A percentile compares a stretch with the other conserved stretches of the same genome.
Evolutionary conservation across 1,140 invertebrate genomes (phyloP).

Genomic region (Nylanderia fulva): DNA sequence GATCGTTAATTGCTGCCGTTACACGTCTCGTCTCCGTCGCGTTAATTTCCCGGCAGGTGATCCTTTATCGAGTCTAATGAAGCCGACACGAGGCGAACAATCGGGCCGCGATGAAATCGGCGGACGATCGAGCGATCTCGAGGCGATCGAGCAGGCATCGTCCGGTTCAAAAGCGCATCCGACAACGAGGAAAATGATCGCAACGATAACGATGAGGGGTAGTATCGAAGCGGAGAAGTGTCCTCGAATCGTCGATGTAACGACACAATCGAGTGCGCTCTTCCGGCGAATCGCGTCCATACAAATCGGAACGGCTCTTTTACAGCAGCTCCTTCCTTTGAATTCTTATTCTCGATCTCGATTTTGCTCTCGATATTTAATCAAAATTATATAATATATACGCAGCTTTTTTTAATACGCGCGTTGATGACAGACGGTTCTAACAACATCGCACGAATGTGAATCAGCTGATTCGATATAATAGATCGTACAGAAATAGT

Average conservation of each 20-base stretch:
- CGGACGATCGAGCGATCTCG: conserved; percentile 53
- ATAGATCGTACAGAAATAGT: background rate
- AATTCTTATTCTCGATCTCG: background rate
- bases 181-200: conserved; percentile 31
- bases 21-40: background rate
- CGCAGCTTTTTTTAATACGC: background rate
- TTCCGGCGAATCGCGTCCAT: conserved; percentile 52
- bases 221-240: conserved; percentile 26
- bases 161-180: background rate
- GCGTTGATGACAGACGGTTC: background rate
- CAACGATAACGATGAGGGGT: background rate
- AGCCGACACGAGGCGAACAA: conserved; percentile 45
- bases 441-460: background rate
- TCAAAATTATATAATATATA: too few species aligned
- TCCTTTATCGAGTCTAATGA: conserved; percentile 64
- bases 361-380: conserved; percentile 29
- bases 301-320: conserved; percentile 52
- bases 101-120: conserved; percentile 53
- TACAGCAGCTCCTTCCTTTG: background rate
- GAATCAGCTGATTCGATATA: background rate
- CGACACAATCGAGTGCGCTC: conserved; percentile 60
- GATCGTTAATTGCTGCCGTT: conserved; percentile 59
- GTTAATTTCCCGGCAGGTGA: conserved; percentile 55
- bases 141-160: conserved; percentile 30
- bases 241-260: conserved; percentile 52